A percentile compares a stretch with the other conserved stretches of the same genome.
These are phyloP conservation scores for Scaptomyza polygonia DNA, from an alignment of 2,888 invertebrate genomes.

Conservation along the genomic window DNA sequence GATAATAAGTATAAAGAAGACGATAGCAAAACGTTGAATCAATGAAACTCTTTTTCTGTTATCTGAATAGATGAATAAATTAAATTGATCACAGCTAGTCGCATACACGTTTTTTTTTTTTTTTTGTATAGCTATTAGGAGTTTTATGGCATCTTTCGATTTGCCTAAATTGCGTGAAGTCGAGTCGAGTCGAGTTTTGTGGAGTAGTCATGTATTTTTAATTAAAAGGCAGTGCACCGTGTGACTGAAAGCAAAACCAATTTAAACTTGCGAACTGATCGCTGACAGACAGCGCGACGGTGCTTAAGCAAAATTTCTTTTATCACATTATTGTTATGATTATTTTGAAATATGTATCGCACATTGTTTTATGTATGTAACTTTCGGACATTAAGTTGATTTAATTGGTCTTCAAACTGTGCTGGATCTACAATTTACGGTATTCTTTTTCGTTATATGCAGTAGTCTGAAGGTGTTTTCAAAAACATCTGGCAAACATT, in stretches of 20 bases:
- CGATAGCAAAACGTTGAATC: conserved; percentile 50
- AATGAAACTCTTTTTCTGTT: conserved; percentile 43
- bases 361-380: conserved; percentile 68
- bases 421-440: conserved; percentile 36
- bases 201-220: conserved; percentile 4
- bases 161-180: conserved; percentile 67
- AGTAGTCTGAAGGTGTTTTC: conserved; percentile 39
- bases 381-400: conserved; percentile 31
- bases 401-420: background rate
- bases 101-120: conserved; percentile 5
- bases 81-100: conserved; percentile 53
- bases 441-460: conserved; percentile 20
- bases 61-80: conserved; percentile 51
- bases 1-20: conserved; percentile 60
- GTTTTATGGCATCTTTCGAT: conserved; percentile 68
- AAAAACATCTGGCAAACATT: conserved; percentile 25
- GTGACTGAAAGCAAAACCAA: conserved; percentile 33
- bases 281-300: conserved; percentile 39
- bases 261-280: conserved; percentile 45
- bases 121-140: conserved; percentile 58
- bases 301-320: conserved; percentile 37
- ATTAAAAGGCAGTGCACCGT: conserved; percentile 11
- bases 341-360: conserved; percentile 52
- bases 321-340: conserved; percentile 38
- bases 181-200: conserved; percentile 15